Conservation (phyloP, 1,140 invertebrate species). For the Nephila pilipes region DNA sequence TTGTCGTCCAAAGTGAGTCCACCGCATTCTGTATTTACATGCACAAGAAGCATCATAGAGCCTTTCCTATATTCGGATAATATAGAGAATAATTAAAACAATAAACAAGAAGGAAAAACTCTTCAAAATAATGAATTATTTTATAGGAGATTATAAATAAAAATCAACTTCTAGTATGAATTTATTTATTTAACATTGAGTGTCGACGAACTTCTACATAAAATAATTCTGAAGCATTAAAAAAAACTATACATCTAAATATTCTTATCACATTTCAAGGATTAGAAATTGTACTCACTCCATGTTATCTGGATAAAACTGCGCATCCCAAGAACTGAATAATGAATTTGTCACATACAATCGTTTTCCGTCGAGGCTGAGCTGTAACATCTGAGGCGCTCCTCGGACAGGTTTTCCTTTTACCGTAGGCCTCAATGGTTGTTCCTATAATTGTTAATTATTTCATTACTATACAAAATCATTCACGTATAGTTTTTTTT, state of each 20-base stretch:
- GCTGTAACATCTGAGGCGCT: slow-evolving; percentile 97
- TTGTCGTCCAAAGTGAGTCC: slow-evolving; percentile 92
- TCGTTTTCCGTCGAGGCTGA: slow-evolving; percentile 96
- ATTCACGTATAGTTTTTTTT: too few relatives aligned
- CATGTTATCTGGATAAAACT: slow-evolving; percentile 93
- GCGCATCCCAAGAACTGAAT: slow-evolving; percentile 95
- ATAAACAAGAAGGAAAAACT: not conserved
- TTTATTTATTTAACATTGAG: too few relatives aligned
- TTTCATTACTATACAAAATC: too few relatives aligned
- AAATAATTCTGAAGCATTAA: too few relatives aligned
- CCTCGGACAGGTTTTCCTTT: slow-evolving; percentile 91
- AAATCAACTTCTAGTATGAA: too few relatives aligned
- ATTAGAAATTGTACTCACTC: slow-evolving; percentile 83
- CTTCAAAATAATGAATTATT: too few relatives aligned
- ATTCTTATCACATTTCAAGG: too few relatives aligned
- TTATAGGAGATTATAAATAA: too few relatives aligned
- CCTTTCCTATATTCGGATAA: slow-evolving; percentile 85
- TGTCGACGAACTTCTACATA: too few relatives aligned
- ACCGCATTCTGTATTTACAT: slow-evolving; percentile 92
- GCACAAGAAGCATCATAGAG: slow-evolving; percentile 90
- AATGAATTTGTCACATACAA: slow-evolving; percentile 96
- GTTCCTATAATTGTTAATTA: slow-evolving; percentile 82
- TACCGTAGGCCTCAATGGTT: slow-evolving; percentile 86
- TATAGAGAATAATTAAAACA: not conserved
- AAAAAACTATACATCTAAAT: too few relatives aligned